A percentile compares a stretch with the other conserved stretches of the same genome.
These are phyloP conservation scores for Paragorgia papillata DNA, from an alignment of 92 coral and sea anemone genomes.

Conservation along the genomic window DNA sequence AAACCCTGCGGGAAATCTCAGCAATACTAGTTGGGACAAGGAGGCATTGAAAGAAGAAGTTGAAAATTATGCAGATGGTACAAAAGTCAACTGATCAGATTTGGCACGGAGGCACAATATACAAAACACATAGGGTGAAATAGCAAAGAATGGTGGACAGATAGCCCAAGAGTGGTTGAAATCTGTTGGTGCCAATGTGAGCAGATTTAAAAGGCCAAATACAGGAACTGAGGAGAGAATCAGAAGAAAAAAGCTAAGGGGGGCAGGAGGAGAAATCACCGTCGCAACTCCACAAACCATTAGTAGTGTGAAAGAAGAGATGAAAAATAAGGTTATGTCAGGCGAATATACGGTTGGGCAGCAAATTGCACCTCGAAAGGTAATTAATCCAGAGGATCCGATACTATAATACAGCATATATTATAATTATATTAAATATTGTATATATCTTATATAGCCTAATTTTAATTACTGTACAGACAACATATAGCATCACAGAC, in stretches of 20 bases:
- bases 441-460: too few species aligned
- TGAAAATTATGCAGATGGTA: constrained; percentile 58
- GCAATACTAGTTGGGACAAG: constrained; percentile 45
- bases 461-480: too few species aligned
- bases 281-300: constrained; percentile 44
- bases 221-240: constrained; percentile 4
- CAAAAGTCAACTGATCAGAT: constrained; percentile 62
- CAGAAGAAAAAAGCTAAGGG: constrained; percentile 58
- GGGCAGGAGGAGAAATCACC: constrained; percentile 63
- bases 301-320: constrained; percentile 32
- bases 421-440: too few species aligned
- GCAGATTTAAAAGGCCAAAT: constrained; percentile 43
- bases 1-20: constrained; percentile 50
- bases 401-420: too few species aligned
- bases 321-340: constrained; percentile 32
- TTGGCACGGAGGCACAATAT: constrained; percentile 53
- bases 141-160: constrained; percentile 68
- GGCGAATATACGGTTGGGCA: constrained; percentile 60
- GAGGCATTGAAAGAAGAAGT: constrained; percentile 52
- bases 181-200: constrained; percentile 49
- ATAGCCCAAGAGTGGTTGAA: constrained; percentile 58
- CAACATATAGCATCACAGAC: too few species aligned
- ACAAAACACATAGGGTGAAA: constrained; percentile 60
- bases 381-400: background rate
- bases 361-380: constrained; percentile 62